These are phyloP conservation scores for Tipula confusa DNA, from an alignment of 2,888 invertebrate genomes.

Conservation along the genomic window DNA sequence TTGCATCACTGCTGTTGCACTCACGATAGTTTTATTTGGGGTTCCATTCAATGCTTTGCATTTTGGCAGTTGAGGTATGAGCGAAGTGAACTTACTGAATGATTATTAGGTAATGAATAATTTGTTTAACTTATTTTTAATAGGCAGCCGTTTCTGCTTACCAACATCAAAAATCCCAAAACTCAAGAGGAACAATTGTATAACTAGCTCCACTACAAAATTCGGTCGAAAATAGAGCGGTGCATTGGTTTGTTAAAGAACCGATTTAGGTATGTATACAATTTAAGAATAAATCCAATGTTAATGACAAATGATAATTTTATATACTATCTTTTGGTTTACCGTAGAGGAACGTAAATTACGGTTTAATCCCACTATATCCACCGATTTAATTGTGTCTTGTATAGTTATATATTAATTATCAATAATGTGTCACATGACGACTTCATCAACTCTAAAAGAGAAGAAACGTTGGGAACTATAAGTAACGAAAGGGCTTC, in stretches of 20 bases:
- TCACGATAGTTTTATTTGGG: no score
- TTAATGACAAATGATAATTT: no score
- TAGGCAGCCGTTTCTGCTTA: neutral
- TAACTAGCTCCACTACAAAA: neutral
- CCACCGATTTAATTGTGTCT: neutral
- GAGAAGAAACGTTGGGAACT: neutral
- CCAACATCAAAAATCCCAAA: neutral
- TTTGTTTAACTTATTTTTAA: no score
- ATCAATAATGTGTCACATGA: neutral
- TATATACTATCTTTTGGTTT: neutral
- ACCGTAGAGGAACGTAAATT: neutral
- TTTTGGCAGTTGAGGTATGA: neutral
- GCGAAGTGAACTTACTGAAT: neutral
- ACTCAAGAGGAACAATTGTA: neutral
- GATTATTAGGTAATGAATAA: neutral
- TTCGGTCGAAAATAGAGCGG: neutral
- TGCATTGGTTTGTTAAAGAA: neutral
- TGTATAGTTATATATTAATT: neutral
- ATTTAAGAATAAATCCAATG: neutral
- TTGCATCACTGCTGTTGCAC: no score
- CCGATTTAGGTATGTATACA: neutral
- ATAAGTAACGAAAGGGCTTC: no score
- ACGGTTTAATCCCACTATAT: no score
- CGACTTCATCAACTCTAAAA: neutral
- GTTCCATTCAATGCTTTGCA: neutral